Conservation (phyloP, 2,888 invertebrate species). For the Mesorhabditis belari region DNA sequence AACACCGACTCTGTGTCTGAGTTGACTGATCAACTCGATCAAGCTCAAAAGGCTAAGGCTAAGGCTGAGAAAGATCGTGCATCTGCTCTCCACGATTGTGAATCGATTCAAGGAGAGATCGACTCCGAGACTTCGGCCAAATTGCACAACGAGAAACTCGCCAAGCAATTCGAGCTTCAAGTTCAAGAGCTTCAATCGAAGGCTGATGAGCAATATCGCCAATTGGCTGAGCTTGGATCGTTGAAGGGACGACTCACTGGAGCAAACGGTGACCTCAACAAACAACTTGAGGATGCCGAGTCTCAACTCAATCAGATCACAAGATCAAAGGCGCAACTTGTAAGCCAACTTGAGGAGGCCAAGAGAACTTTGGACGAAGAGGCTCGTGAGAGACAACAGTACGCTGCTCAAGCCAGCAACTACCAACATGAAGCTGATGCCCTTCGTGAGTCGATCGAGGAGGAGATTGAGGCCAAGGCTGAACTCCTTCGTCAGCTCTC, state of each 20-base stretch:
- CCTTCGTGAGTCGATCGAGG: slow-evolving; percentile 96
- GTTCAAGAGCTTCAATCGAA: slow-evolving; percentile 89
- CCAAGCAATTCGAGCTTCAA: slow-evolving; percentile 72
- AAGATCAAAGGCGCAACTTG: slow-evolving; percentile 82
- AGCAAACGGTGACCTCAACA: slow-evolving; percentile 90
- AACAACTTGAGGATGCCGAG: slow-evolving; percentile 97
- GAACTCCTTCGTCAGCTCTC: slow-evolving; percentile 96
- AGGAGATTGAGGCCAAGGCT: slow-evolving; percentile 96
- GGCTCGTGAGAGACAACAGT: slow-evolving; percentile 54
- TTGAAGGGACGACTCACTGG: slow-evolving; percentile 89
- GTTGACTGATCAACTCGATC: slow-evolving; percentile 99
- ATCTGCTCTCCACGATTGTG: slow-evolving; percentile 92
- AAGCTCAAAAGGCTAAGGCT: slow-evolving; percentile 97
- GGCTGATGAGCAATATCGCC: slow-evolving; percentile 93
- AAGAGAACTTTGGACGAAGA: slow-evolving; percentile 97
- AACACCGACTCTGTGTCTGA: slow-evolving; percentile 98
- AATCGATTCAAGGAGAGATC: slow-evolving; percentile 91
- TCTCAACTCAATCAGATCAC: slow-evolving; percentile 65
- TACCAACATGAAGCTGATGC: slow-evolving; percentile 96
- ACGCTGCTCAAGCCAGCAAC: slow-evolving; percentile 82
- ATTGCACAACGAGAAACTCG: slow-evolving; percentile 96
- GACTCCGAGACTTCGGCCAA: slow-evolving; percentile 97
- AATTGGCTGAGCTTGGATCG: slow-evolving; percentile 77
- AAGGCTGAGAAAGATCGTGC: slow-evolving; percentile 88
- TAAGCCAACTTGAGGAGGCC: slow-evolving; percentile 93